Conservation (phyloP, 2,888 invertebrate genomes). For the Drosophila macrospina region DNA sequence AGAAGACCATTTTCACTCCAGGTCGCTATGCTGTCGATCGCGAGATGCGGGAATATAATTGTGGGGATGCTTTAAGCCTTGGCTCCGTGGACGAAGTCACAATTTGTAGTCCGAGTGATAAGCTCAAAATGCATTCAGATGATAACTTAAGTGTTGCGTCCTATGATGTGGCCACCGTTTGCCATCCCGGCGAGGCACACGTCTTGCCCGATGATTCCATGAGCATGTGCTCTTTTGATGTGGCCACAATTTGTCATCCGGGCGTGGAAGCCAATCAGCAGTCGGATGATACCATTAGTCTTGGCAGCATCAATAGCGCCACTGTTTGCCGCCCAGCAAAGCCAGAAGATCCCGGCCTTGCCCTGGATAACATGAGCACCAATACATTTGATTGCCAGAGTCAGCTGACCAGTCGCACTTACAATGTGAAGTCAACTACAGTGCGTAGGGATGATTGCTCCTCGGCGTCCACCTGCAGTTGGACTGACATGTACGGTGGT, state of each 20-base stretch:
- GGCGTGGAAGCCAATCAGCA: background rate
- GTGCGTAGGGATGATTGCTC: slow-evolving; percentile 43
- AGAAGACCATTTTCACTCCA: slow-evolving; percentile 1
- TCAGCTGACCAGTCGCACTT: slow-evolving; percentile 56
- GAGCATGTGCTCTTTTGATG: slow-evolving; percentile 22
- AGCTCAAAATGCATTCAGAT: background rate
- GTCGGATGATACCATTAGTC: slow-evolving; percentile 9
- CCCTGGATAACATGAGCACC: background rate
- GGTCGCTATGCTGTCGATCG: background rate
- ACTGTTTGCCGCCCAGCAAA: slow-evolving; percentile 2
- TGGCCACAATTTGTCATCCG: slow-evolving; percentile 8
- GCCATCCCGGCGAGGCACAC: background rate
- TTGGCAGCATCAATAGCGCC: slow-evolving; percentile 19
- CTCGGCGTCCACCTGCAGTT: slow-evolving; percentile 61
- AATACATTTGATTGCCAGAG: slow-evolving; percentile 18
- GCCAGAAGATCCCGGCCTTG: background rate
- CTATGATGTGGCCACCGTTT: slow-evolving; percentile 2
- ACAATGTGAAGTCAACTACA: slow-evolving; percentile 30
- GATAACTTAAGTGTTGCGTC: slow-evolving; percentile 39
- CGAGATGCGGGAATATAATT: background rate
- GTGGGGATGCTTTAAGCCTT: slow-evolving; percentile 21
- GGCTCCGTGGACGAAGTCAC: slow-evolving; percentile 33
- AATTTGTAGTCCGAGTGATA: slow-evolving; percentile 11
- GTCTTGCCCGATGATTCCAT: slow-evolving; percentile 29
- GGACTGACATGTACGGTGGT: slow-evolving; percentile 59